Base-by-base conservation (phyloP, 2,113 vertebrate genomes). In the Silurus glanis region DNA sequence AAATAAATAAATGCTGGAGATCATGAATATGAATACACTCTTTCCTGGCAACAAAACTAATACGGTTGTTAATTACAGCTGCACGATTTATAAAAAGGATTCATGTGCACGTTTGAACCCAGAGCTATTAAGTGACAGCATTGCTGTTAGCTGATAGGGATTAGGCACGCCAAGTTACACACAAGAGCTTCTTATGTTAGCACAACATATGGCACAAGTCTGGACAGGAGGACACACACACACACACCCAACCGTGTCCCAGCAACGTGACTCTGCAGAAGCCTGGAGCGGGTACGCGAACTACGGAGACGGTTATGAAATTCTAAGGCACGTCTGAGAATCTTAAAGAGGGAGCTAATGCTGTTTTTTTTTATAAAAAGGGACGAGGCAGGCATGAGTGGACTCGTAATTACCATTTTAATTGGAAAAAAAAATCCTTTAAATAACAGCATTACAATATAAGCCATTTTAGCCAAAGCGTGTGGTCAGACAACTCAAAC, bases 161-260 rank as follows among this genome's bases (percentile, higher is more conserved):
- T 89, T 88, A 90, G 81, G 19, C 4, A 85, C 14, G 16, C 72
- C 59, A 66, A 66, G 88, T 74, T 84, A 84, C 83, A 78, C 19
- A n/a, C 81, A 86, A 61, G 85, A 81, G 86, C 82, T 80, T 56
- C 59, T 85, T 64, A 86, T 5, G 66, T 83, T 86, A 71, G 85
- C 82, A 85, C 66, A 91, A 84, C 89, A 90, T 88, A 90, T 90
- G 87, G 89, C 89, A 90, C 92, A 94, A 86, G 93, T 91, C 92
- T 89, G 90, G 90, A 93, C 93, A 93, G 71, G 92, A 89, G 85
- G 47, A 89, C 85, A 84, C 91, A 92, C 64, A 91, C 86, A 85
- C 25, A 80, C 80, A 45, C 82, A 84, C 85, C 66, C 82, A 8
- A 66, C 4, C 51, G 28, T 47, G 59, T 64, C 71, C 76, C 49